Evolutionary conservation across 2,888 invertebrate species (phyloP), one percentile per base, ranked within the genome.

Genomic region (Epirrhoe alternata): DNA sequence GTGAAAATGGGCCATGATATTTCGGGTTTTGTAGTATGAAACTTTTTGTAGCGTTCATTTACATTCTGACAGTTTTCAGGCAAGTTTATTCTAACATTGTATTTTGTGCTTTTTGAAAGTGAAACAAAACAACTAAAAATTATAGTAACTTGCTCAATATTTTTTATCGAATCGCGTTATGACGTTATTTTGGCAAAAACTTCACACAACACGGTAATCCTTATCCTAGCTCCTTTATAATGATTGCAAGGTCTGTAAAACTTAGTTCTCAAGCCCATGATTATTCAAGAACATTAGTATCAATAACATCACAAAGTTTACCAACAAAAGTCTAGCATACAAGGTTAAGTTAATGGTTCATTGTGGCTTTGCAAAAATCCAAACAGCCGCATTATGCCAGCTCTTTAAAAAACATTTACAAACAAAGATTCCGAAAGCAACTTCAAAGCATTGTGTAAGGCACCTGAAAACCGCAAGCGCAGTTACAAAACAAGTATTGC

Each of bases 351-450:
- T 60, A 38, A 51, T n/a, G 31, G 47, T 33, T 61, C 57, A 60
- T 45, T 68, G 42, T 30, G 53, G 68, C 38, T 64, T 64, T 57
- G 17, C 10, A 57, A 33, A 68, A 64, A 64, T 61, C 64, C 52
- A 47, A 67, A 61, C 49, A 50, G 56, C 57, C 53, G 42, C 64
- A 64, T 67, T 61, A 67, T 57, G 52, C 62, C 42, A 61, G 55
- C 64, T 68, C 66, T 67, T 71, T 70, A 72, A 70, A 70, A 71
- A 72, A 69, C 70, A 67, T 73, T 73, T 67, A 70, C 76, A 83
- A 87, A 86, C 86, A 88, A 89, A 90, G 88, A 90, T 89, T 86
- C 82, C 78, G 72, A 86, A 88, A 88, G 83, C 82, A 84, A 82
- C 82, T 84, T 81, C 74, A 79, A 72, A 74, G 81, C 81, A 87